Base-by-base conservation (phyloP, 1,140 invertebrate genomes). In the Trachymyrmex cornetzi region DNA sequence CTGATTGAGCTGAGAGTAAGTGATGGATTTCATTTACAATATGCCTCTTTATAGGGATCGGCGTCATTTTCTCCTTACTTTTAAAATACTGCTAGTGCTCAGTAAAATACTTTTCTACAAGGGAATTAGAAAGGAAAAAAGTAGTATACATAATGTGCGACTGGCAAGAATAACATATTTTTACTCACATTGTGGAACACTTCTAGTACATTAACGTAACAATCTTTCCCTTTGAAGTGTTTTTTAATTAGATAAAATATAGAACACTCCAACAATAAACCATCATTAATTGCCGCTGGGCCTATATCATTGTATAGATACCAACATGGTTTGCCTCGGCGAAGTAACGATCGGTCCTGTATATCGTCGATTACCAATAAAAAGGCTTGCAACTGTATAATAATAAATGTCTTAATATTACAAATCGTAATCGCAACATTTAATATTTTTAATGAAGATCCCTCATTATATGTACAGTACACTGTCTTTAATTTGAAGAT, bases 311-410 rank as follows among this genome's bases (percentile, higher is more conserved):
- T 44, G 12, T 14, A 14, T 22, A n/a, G 34, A 44, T 67, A 67
- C 64, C 64, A 67, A 67, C 34, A 44, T 38, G 64, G 34, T 67
- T 97, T 96, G 34, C 98, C 98, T 82, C 99, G 96, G 22, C 99
- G 96, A 50, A 97, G 97, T 85, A 9, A 22, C 0, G 57, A 59
- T 22, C 24, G 57, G 11, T 59, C 57, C 3, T 14, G 0, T 11
- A 59, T 59, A 5, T 59, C 57, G 57, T 59, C 57, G 1, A 1
- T 4, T 82, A 96, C 95, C 3, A 99, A 94, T 87, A 99, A 98
- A 93, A 97, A 98, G 22, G 98, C 97, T 96, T 99, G 99, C n/a
- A n/a, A 94, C 97, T 98, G 0, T 38, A 44, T 59, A 69, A 84
- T 74, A 89, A 84, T 67, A 79, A 38, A 7, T 27, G 34, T 38